Evolutionary conservation across 35 echinoderm and acorn worm genomes (phyloP), one percentile per base, ranked within the genome.

Genomic region (Acanthaster planci): DNA sequence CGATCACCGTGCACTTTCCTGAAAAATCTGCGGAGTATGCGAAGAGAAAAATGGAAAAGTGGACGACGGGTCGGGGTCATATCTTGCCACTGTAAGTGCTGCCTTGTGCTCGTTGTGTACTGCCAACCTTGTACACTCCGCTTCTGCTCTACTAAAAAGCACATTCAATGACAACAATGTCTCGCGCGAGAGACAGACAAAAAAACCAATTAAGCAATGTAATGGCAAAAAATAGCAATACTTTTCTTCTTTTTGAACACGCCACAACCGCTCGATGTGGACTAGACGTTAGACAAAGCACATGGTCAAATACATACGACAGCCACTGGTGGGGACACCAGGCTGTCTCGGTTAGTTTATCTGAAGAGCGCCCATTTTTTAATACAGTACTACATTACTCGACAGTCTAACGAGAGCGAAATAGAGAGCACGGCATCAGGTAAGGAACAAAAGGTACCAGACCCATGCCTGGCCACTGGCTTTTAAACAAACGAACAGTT

Each of bases 221-320:
- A 72, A 72, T 72, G 64, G 64, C 64, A 72, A 72, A 72, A 59
- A 72, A 72, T 72, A 72, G 64, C 64, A 72, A 72, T 72, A 72
- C 23, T 34, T 72, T 47, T 4, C 12, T 47, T 47, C 12, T 47
- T 12, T 6, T 47, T 12, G 42, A 47, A 34, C 64, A 72, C 64
- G 19, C 64, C 23, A 72, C 34, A 29, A 19, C 14, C 30, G 64
- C 64, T 14, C 30, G 64, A 19, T 35, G 26, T 34, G 22, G 26
- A 2, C 14, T 72, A 10, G 26, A 72, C 14, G 22, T 31, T 34
- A 72, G 34, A 72, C 64, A 72, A 72, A 72, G 64, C 64, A 72
- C 34, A 72, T 72, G 64, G 64, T 72, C 22, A 72, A 26, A 72
- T 72, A 47, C 12, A 47, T 47, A 47, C 42, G 42, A 47, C 12